Evolutionary conservation across 92 coral and sea anemone species (phyloP), one percentile per base, ranked within the genome.

Genomic region (Porites evermanni): DNA sequence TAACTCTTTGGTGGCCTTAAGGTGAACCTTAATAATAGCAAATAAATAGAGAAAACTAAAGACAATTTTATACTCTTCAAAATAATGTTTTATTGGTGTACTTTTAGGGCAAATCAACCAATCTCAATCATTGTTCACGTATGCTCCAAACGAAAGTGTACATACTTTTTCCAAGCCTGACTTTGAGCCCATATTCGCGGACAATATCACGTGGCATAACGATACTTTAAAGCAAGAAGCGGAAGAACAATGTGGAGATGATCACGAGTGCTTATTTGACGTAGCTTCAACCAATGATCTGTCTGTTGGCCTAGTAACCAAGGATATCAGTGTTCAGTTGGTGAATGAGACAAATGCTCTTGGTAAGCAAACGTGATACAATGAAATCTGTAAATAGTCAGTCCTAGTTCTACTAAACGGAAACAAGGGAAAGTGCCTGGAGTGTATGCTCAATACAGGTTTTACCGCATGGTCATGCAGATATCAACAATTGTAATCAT

Each of bases 191-290:
- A 75, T 75, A 44, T 75, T 75, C 29, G 64, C 66, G 14, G 79
- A 75, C 63, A 75, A 60, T 14, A 75, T 81, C 61, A 79, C 91
- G 8, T 92, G 89, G 68, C 14, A 67, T 59, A 87, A 79, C 66
- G 79, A 56, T 2, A 64, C 89, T 8, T 16, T 92, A 67, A 83
- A 51, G 82, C 70, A n/a, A 11, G 77, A 59, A 44, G 95, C 95
- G 12, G 54, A n/a, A 24, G 84, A 18, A 5, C 74, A 64, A 17
- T 92, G 95, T 73, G 95, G 90, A 7, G 87, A 74, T 23, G 81
- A 92, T 59, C 19, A 53, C 1, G 82, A 83, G 44, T 92, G 95
- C 58, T 72, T 92, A 85, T 92, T 89, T 76, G 95, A 75, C 26
- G 79, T 12, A 64, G 79, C 79, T 12, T 53, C 79, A n/a, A 75